Percentiles rank a stretch among this genome's conserved stretches.
Evolutionary conservation across 2,113 vertebrate species (phyloP).

Genomic region (Campylomormyrus numenius): DNA sequence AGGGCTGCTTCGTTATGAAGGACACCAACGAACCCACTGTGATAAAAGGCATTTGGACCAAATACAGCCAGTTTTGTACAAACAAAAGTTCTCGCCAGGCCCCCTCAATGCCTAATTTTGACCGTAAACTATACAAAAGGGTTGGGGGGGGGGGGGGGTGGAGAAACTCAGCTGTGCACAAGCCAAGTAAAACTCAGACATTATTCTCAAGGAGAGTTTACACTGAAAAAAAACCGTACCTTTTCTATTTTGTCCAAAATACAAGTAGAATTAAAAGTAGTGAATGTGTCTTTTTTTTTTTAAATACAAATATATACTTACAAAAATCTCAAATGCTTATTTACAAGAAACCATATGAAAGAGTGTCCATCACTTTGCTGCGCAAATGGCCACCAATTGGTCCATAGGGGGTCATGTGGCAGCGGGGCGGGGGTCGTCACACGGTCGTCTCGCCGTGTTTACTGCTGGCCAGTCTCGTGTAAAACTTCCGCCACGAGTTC

Average conservation of each 20-base stretch:
- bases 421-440: conserved; percentile 42
- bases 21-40: neutral
- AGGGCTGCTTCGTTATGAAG: neutral
- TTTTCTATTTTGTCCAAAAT: conserved; percentile 26
- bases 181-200: neutral
- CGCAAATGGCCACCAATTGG: conserved; percentile 43
- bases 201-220: neutral
- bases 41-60: conserved; percentile 21
- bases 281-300: conserved; percentile 27
- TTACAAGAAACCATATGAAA: conserved; percentile 55
- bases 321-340: conserved; percentile 76
- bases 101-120: neutral
- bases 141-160: neutral
- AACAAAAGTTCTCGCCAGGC: neutral
- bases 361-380: conserved; percentile 54
- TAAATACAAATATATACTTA: conserved; percentile 85
- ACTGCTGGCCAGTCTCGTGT: conserved; percentile 86
- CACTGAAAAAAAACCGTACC: neutral
- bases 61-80: conserved; percentile 2
- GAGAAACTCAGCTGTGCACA: neutral
- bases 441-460: conserved; percentile 87
- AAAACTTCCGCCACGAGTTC: conserved; percentile 95
- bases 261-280: conserved; percentile 4
- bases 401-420: neutral
- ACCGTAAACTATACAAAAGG: neutral